Percentiles rank a stretch among this genome's conserved stretches.
These are phyloP conservation scores for Anguilla marmorata DNA, from an alignment of 2,797 vertebrate genomes.

Conservation along the genomic window DNA sequence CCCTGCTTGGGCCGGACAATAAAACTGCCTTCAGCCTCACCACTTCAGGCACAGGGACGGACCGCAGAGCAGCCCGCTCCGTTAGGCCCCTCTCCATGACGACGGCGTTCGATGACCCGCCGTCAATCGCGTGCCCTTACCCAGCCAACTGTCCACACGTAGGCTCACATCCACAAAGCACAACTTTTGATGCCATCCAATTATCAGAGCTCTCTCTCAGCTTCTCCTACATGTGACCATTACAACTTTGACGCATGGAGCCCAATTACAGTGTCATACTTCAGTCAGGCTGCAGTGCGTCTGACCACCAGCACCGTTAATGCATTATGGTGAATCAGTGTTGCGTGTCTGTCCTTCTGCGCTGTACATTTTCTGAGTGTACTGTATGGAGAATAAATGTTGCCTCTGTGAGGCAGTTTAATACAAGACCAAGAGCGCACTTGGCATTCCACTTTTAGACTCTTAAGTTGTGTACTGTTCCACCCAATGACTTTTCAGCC, in stretches of 20 bases:
- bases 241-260: not conserved
- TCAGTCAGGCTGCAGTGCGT: constrained; percentile 16
- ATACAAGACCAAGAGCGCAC: constrained; percentile 23
- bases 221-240: not conserved
- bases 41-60: constrained; percentile 36
- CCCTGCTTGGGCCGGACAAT: constrained; percentile 17
- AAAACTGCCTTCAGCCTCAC: not conserved
- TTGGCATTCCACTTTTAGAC: constrained; percentile 30
- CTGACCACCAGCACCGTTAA: not conserved
- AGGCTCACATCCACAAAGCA: not conserved
- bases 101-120: not conserved
- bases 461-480: constrained; percentile 32
- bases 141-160: not conserved
- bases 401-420: constrained; percentile 24
- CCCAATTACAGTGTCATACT: not conserved
- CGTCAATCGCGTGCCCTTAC: constrained; percentile 6
- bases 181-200: not conserved
- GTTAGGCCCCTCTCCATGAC: not conserved
- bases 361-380: constrained; percentile 27
- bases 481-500: constrained; percentile 35
- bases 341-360: constrained; percentile 13
- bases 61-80: constrained; percentile 27
- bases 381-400: constrained; percentile 30
- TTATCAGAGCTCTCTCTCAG: not conserved
- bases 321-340: not conserved